Base-by-base conservation (phyloP, 2,113 vertebrate genomes). In the Fulica atra region DNA sequence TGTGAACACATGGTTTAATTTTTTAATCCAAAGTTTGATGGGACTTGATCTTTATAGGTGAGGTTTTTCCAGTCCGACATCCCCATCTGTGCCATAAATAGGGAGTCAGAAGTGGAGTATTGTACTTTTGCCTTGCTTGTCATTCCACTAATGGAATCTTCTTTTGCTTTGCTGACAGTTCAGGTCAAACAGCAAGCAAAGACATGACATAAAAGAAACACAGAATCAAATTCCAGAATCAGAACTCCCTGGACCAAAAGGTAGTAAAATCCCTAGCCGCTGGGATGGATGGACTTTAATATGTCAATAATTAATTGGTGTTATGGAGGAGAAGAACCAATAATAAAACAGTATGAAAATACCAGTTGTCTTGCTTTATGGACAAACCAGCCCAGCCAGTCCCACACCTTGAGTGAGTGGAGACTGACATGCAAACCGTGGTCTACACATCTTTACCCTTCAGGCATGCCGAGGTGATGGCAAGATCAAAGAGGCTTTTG, bases 401-500 rank as follows among this genome's bases (percentile, higher is more conserved):
- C 88, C 92, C 94, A 95, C 92, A 97, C 95, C 96, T 94, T 95
- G 92, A 94, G 71, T 57, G 69, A 95, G 95, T 93, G 93, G 95
- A 92, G 92, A 79, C 88, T 94, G 92, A 96, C 96, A 97, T 63
- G 86, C 53, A 94, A 81, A 94, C 95, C 72, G 35, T 2, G 65
- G 88, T 92, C 93, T 94, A 94, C 95, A 96, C 90, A 94, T 96
- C 96, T 96, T 96, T 93, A 94, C 83, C 77, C 95, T 91, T 97
- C 95, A 97, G 95, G 80, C 95, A 81, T 14, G 50, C 82, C 0
- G 95, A 96, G 92, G 92, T 96, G 95, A 95, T 96, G 96, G 96
- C 88, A 95, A 93, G 95, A 96, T 97, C 93, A 97, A 97, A 96
- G 96, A 78, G 70, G 90, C 96, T 97, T 97, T 96, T 96, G 96